Conservation (phyloP, 2,888 invertebrate species). For the Bimastos eiseni region DNA sequence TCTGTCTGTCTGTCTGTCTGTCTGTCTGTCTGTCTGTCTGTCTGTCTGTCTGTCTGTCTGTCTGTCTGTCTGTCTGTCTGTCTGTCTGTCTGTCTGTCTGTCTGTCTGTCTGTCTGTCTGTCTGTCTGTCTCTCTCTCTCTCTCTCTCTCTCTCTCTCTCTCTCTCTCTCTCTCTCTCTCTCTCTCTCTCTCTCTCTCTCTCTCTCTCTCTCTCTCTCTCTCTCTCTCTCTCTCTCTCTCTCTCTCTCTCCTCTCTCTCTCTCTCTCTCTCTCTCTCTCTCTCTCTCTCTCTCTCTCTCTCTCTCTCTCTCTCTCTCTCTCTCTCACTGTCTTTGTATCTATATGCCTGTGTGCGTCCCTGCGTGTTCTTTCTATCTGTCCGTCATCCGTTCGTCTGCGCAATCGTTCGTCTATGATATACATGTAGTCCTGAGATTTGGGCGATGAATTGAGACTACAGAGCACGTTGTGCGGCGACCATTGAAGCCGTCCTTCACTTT, state of each 20-base stretch:
- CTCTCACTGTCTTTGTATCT: neutral
- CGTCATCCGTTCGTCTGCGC: neutral
- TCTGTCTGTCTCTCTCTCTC: neutral
- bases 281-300: neutral
- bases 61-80: neutral
- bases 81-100: neutral
- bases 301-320: neutral
- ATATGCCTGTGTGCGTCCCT: neutral
- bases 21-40: no score
- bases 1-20: no score
- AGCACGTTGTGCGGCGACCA: neutral
- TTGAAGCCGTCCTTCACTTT: neutral
- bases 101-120: neutral
- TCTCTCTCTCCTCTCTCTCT: neutral
- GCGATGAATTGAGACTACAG: neutral
- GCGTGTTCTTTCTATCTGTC: neutral
- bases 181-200: no score
- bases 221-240: no score
- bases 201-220: no score
- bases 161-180: no score
- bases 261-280: neutral
- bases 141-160: no score
- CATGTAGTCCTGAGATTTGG: neutral
- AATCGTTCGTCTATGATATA: neutral
- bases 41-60: neutral